Evolutionary conservation across 2,888 invertebrate genomes (phyloP), one percentile per base, ranked within the genome.

Genomic region (Drosophila histrio): DNA sequence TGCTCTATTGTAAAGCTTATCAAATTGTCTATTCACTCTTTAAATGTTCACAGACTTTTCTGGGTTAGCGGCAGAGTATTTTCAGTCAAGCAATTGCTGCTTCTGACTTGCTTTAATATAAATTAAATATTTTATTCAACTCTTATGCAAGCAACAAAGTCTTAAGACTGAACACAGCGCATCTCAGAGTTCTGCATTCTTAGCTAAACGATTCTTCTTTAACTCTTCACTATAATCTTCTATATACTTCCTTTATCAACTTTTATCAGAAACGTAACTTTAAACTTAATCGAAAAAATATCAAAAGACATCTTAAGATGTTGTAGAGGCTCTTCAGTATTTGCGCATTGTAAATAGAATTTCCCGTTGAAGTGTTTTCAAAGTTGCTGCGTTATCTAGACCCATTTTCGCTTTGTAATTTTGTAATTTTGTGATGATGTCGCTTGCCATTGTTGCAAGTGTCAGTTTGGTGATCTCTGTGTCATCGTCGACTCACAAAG

Each of bases 401-500:
- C 36, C 24, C 24, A n/a, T 38, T 17, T 47, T 53, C 15, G 13
- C 6, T 44, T 30, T 30, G 8, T 19, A 7, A 26, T 19, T 43
- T 32, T 22, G 22, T 17, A 6, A 24, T 26, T 22, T 36, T 56
- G 21, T 30, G 30, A 30, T 53, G 13, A 22, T 41, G 39, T 30
- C 19, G 8, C 41, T 34, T 11, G 9, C 17, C 39, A 19, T 52
- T 50, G 41, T 58, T 41, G 47, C 34, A 47, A 53, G 36, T 60
- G 41, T 47, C 36, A 38, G 36, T 13, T 58, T 41, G 28, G 15
- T 32, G 50, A 46, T 28, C 46, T 43, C 47, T 68, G 52, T 39
- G 75, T 62, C 76, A 64, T 70, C 64, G 64, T 63, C 54, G 54
- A 41, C 38, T 39, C 63, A 64, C 17, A 52, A 58, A 75, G 54